These are phyloP conservation scores for Chrysodeixis includens DNA, from an alignment of 2,888 invertebrate species.

Conservation along the genomic window DNA sequence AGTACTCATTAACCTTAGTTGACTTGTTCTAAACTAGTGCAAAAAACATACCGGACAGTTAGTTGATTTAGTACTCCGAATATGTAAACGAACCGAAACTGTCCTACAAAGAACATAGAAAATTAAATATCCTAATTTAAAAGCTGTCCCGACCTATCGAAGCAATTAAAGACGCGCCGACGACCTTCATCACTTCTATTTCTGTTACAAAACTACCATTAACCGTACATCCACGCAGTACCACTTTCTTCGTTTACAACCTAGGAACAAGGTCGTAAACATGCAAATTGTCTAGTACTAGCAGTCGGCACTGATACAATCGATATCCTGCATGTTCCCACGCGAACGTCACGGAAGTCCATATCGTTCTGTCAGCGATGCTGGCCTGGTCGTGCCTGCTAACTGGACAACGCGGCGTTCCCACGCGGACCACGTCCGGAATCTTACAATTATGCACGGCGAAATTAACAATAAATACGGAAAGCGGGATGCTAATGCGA, in stretches of 20 bases:
- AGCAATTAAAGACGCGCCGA: constrained; percentile 5
- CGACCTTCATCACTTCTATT: constrained; percentile 21
- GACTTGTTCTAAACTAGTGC: constrained; percentile 21
- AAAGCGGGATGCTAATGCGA: constrained; percentile 1
- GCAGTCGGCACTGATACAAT: constrained; percentile 57
- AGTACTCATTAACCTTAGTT: constrained; percentile 23
- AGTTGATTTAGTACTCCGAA: neutral
- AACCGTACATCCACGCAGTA: constrained; percentile 22
- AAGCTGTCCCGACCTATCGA: neutral
- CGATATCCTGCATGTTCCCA: constrained; percentile 72
- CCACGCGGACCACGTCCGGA: constrained; percentile 51
- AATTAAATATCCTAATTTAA: constrained; percentile 2
- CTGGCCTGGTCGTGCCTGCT: constrained; percentile 45
- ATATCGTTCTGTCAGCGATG: constrained; percentile 66
- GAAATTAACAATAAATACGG: constrained; percentile 42
- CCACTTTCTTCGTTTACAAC: constrained; percentile 44
- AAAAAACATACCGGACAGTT: constrained; percentile 11
- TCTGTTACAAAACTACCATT: constrained; percentile 18
- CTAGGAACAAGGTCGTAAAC: constrained; percentile 40
- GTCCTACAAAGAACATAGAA: neutral
- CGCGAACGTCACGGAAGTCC: constrained; percentile 71
- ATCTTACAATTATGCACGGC: constrained; percentile 43
- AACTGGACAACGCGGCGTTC: constrained; percentile 51
- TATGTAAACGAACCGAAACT: neutral
- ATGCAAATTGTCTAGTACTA: constrained; percentile 38